These are phyloP conservation scores for Microcebus tavaratra DNA, from an alignment of 2,113 vertebrate species.

Conservation along the genomic window DNA sequence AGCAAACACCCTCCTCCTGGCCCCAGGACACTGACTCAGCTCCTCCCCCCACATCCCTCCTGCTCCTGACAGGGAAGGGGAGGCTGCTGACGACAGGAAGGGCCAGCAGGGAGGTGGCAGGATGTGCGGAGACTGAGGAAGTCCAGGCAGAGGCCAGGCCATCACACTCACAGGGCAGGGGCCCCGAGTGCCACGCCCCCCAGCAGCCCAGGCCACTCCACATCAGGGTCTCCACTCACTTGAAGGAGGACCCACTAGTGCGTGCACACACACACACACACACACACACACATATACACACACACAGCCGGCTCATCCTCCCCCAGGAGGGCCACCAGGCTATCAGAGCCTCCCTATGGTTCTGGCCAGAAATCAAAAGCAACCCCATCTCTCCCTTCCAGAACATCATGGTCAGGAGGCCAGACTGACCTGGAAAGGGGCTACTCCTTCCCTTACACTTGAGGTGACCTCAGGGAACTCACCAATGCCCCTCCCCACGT, in stretches of 20 bases:
- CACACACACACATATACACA: not conserved
- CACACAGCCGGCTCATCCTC: not conserved
- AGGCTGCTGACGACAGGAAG: constrained; percentile 74
- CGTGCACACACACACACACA: too few relatives aligned
- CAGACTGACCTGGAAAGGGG: not conserved
- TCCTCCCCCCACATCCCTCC: constrained; percentile 46
- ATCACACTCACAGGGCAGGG: not conserved
- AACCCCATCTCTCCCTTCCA: constrained; percentile 20
- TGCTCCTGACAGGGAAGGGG: constrained; percentile 46
- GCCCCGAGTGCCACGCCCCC: not conserved
- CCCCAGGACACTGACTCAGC: constrained; percentile 50
- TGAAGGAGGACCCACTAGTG: not conserved
- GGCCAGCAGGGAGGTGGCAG: constrained; percentile 77
- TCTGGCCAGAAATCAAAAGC: constrained; percentile 11
- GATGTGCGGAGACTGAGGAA: constrained; percentile 77
- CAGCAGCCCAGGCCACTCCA: not conserved
- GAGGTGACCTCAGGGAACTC: not conserved
- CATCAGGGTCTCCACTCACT: not conserved
- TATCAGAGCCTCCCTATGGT: not conserved
- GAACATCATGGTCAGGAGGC: not conserved
- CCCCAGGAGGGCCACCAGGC: not conserved
- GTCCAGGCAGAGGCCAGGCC: constrained; percentile 57
- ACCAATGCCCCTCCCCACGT: not conserved
- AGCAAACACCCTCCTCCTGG: not conserved
- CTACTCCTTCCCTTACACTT: not conserved